Percentiles rank a stretch among this genome's conserved stretches.
Conservation (phyloP, 2,113 vertebrate species). For the Antennarius striatus region DNA sequence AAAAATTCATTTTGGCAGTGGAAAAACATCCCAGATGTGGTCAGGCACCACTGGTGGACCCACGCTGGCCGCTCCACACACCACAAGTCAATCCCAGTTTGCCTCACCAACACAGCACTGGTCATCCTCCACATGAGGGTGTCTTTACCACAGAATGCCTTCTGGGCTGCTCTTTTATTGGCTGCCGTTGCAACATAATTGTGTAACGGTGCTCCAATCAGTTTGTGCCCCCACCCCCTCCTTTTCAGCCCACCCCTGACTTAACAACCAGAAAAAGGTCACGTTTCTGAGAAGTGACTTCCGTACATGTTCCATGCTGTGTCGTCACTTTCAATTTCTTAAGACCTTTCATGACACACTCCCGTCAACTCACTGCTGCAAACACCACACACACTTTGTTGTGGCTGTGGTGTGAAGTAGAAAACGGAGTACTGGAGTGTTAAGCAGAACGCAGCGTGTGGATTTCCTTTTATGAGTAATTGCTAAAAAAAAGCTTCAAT, state of each 20-base stretch:
- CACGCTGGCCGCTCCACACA: conserved; percentile 66
- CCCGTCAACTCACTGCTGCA: conserved; percentile 55
- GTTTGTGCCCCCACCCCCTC: conserved; percentile 45
- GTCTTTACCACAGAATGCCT: conserved; percentile 74
- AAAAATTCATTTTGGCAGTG: conserved; percentile 64
- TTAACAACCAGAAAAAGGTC: conserved; percentile 81
- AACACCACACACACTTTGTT: conserved; percentile 30
- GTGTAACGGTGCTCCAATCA: conserved; percentile 75
- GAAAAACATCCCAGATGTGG: conserved; percentile 66
- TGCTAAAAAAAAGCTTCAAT: too few relatives aligned
- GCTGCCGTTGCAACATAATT: conserved; percentile 61
- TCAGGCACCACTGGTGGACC: conserved; percentile 66
- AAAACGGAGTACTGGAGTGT: background rate
- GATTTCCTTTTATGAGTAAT: too few relatives aligned
- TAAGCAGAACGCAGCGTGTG: too few relatives aligned
- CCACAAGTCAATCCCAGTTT: conserved; percentile 74
- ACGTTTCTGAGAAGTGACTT: conserved; percentile 82
- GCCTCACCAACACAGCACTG: conserved; percentile 63
- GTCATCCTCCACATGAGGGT: conserved; percentile 57
- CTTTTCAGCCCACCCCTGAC: conserved; percentile 61
- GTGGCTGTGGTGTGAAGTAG: background rate
- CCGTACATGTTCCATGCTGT: conserved; percentile 78
- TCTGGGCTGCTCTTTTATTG: conserved; percentile 65
- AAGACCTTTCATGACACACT: conserved; percentile 78
- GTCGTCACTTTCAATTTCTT: conserved; percentile 82